A percentile compares a stretch with the other conserved stretches of the same genome.
phyloP scores from a whole-genome alignment of 2,113 vertebrate species.

The Sylvia atricapilla region DNA sequence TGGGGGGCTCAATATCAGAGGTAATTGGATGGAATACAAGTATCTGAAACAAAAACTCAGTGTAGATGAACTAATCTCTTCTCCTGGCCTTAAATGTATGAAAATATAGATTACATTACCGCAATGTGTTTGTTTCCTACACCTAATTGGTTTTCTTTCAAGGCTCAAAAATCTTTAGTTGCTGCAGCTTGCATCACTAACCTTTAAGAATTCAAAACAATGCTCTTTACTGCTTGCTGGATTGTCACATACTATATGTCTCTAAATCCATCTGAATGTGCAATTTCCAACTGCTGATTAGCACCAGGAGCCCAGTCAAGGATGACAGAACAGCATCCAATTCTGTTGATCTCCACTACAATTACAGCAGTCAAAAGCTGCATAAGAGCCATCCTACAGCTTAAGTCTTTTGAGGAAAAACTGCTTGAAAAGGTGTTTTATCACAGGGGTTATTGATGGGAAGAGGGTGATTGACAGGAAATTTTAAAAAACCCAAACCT shows the following conservation, averaged over 20 bases:
- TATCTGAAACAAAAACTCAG: constrained; percentile 12
- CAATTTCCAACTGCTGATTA: constrained; percentile 38
- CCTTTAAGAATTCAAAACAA: constrained; percentile 41
- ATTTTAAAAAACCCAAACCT: background rate
- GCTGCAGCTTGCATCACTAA: constrained; percentile 17
- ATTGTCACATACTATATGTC: constrained; percentile 30
- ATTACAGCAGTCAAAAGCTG: background rate
- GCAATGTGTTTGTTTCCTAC: background rate
- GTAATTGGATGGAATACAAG: constrained; percentile 36
- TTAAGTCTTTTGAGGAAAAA: background rate
- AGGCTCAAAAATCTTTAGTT: background rate
- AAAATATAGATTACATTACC: constrained; percentile 34
- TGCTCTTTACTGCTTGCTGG: constrained; percentile 7
- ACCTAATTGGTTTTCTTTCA: constrained; percentile 35
- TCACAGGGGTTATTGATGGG: background rate
- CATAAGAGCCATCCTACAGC: background rate
- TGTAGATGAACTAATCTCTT: constrained; percentile 48
- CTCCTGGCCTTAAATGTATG: constrained; percentile 3
- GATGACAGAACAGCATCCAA: constrained; percentile 7
- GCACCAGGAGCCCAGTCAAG: constrained; percentile 24
- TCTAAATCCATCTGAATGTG: constrained; percentile 47
- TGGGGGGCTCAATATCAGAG: background rate
- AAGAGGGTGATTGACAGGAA: background rate
- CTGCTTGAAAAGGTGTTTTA: background rate
- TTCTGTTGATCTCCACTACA: constrained; percentile 4